phyloP scores from a whole-genome alignment of 2,797 vertebrate species.

The Diceros bicornis region DNA sequence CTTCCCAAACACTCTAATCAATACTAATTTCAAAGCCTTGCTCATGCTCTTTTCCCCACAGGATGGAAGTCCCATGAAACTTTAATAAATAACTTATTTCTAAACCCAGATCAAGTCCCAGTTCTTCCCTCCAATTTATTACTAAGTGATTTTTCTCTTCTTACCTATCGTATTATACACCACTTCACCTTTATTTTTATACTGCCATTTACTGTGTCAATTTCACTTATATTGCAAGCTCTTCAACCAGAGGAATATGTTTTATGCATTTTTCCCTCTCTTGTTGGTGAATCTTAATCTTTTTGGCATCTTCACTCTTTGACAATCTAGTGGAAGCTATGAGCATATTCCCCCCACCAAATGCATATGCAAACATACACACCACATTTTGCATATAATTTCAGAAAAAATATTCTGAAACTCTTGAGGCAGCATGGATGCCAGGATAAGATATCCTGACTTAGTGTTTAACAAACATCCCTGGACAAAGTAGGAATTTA shows the following conservation, averaged over 20 bases:
- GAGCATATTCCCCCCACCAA: not conserved
- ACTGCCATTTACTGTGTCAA: not conserved
- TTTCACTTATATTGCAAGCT: not conserved
- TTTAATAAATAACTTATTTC: conserved; percentile 25
- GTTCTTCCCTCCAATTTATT: not conserved
- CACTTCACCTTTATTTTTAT: not conserved
- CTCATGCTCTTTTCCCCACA: not conserved
- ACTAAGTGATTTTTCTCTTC: not conserved
- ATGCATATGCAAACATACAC: not conserved
- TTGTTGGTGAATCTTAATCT: not conserved
- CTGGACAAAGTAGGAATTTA: conserved; percentile 20
- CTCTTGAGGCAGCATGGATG: not conserved
- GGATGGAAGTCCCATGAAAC: not conserved
- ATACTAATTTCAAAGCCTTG: conserved; percentile 2
- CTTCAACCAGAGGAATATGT: not conserved
- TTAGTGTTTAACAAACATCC: conserved; percentile 20
- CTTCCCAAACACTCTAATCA: not conserved
- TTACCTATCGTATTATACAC: not conserved
- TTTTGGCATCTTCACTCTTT: not conserved
- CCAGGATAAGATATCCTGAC: not conserved
- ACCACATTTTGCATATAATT: not conserved
- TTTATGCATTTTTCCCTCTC: not conserved
- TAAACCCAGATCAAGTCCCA: not conserved
- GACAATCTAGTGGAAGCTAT: not conserved
- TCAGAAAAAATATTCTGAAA: conserved; percentile 14